Evolutionary conservation across 2,113 vertebrate species (phyloP).

Genomic region (Dromiciops gliroides): DNA sequence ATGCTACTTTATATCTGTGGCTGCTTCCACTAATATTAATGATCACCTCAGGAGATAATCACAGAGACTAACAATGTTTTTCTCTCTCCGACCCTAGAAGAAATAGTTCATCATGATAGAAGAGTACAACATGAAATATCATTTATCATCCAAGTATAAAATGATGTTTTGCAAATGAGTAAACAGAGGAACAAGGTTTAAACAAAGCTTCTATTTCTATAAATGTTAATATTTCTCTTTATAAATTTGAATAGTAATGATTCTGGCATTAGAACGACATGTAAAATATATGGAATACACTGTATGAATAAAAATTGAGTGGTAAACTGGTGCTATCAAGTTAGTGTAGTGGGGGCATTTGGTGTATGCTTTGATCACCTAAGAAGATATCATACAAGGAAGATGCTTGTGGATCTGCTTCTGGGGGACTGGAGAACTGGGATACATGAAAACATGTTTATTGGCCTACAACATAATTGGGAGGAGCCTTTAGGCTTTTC

Average conservation of each 20-base stretch:
- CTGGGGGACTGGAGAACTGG: not conserved
- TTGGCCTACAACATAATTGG: not conserved
- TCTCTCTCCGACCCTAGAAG: slow-evolving; percentile 23
- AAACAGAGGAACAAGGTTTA: slow-evolving; percentile 9
- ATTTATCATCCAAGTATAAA: slow-evolving; percentile 24
- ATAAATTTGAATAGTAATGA: slow-evolving; percentile 7
- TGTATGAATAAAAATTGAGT: not conserved
- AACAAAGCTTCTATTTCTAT: slow-evolving; percentile 34
- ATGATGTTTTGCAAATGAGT: not conserved
- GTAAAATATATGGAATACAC: not conserved
- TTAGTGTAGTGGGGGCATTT: not conserved
- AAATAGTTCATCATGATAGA: slow-evolving; percentile 45
- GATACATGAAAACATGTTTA: not conserved
- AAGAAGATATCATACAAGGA: not conserved
- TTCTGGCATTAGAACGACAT: not conserved
- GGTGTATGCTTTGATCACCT: not conserved
- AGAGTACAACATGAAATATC: slow-evolving; percentile 35
- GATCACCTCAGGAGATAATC: slow-evolving; percentile 51
- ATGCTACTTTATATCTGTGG: not conserved
- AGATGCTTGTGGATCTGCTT: not conserved
- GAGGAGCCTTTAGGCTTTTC: not conserved
- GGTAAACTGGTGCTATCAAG: not conserved
- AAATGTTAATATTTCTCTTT: slow-evolving; percentile 40
- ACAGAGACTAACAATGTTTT: slow-evolving; percentile 30
- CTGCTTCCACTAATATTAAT: slow-evolving; percentile 28